Conservation (phyloP, 2,797 vertebrate genomes). For the Knipowitschia caucasica region DNA sequence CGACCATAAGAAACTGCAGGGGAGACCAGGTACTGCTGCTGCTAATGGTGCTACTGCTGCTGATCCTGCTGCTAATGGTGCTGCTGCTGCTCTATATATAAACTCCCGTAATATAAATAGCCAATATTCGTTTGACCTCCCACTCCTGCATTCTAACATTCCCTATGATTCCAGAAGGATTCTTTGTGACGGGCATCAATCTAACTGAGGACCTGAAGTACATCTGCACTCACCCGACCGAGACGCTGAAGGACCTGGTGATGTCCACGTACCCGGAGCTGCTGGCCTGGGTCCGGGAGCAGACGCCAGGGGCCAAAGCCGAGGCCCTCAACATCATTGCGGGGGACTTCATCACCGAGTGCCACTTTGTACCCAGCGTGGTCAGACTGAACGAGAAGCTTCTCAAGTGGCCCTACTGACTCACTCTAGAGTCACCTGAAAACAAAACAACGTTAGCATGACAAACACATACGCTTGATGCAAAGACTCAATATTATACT, state of each 20-base stretch:
- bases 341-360: conserved; percentile 85
- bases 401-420: conserved; percentile 58
- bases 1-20: conserved; percentile 78
- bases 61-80: not conserved
- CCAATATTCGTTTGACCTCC: no score
- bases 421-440: not conserved
- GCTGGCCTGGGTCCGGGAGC: conserved; percentile 82
- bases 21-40: conserved; percentile 81
- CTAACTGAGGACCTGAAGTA: conserved; percentile 86
- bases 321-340: conserved; percentile 87
- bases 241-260: conserved; percentile 85
- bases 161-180: conserved; percentile 81
- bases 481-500: conserved; percentile 44
- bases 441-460: conserved; percentile 49
- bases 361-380: conserved; percentile 79
- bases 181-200: conserved; percentile 92
- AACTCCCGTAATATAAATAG: no score
- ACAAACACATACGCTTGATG: conserved; percentile 41
- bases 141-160: no score
- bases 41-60: not conserved
- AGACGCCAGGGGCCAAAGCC: conserved; percentile 75
- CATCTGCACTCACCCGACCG: conserved; percentile 80
- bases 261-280: conserved; percentile 79
- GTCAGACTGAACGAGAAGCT: conserved; percentile 85
- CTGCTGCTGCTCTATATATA: no score